Base-by-base conservation (phyloP, 2,888 invertebrate genomes). In the Pheosia tremula region DNA sequence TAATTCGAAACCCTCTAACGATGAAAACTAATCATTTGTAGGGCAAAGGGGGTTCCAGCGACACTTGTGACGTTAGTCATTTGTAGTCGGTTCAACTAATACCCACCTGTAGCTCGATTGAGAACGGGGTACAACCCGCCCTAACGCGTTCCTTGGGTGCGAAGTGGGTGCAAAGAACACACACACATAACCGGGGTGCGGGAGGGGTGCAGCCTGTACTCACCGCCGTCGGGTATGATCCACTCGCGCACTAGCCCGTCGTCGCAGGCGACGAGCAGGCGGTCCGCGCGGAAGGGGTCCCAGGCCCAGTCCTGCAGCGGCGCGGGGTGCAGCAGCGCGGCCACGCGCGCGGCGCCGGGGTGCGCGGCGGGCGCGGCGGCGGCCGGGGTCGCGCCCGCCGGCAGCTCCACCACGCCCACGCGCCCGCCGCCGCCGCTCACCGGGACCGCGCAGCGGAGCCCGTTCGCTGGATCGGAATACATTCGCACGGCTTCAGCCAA, bases 281-380 rank as follows among this genome's bases (percentile, higher is more conserved):
- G 94, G 59, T 94, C 94, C 72, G 96, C 94, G 86, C 98, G 95
- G 89, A 98, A 98, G 1, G 99, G 99, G 94, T 99, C 98, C 97
- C 98, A 99, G 62, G 96, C 96, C 90, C 99, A 98, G 91, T 99
- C 99, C 95, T 97, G 97, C 49, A 98, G 96, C 76, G 96, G 97
- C 74, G 96, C 96, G 60, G 98, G 97, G 88, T 99, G 98, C 64
- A 98, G 97, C 75, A 99, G 90, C n/a, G 98, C 97, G 47, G 97
- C 97, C 96, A 96, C 39, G 96, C 97, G 66, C 96, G 97, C 97
- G 2, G 96, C 96, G 59, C 97, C 88, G 71, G 97, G 95, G 8
- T 97, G 97, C 0, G 96, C 95, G 79, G 96, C 96, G 3, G 82
- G 68, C 0, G 84, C 83, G 9, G 43, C 59, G 0, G 88, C 67